A percentile compares a stretch with the other conserved stretches of the same genome.
phyloP scores from a whole-genome alignment of 2,888 invertebrate genomes.

The Eristalinus aeneus region DNA sequence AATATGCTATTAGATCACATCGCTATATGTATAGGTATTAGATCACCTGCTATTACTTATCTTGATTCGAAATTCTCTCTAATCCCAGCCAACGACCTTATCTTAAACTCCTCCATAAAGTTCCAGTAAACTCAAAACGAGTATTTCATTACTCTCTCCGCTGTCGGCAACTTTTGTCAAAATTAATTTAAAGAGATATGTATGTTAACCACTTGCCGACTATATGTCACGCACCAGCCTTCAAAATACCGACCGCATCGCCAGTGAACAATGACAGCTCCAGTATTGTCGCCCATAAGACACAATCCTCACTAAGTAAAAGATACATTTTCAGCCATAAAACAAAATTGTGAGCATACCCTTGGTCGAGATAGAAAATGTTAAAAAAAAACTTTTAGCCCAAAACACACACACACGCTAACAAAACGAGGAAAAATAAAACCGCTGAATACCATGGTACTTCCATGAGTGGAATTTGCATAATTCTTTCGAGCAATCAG shows the following conservation, averaged over 20 bases:
- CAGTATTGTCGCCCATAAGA: neutral
- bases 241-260: neutral
- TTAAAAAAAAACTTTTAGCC: neutral
- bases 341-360: neutral
- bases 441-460: neutral
- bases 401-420: neutral
- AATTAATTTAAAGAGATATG: slow-evolving; percentile 9
- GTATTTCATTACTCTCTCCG: neutral
- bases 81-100: no score
- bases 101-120: neutral
- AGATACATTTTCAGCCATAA: slow-evolving; percentile 1
- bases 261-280: neutral
- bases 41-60: no score
- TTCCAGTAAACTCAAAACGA: neutral
- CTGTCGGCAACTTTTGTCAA: neutral
- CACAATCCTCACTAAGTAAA: neutral
- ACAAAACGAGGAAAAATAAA: neutral
- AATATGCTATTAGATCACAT: no score
- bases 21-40: no score
- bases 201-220: slow-evolving; percentile 4
- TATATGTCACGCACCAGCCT: neutral
- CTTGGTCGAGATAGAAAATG: neutral
- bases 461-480: slow-evolving; percentile 9
- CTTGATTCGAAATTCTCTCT: no score
- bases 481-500: neutral